Percentiles rank a stretch among this genome's conserved stretches.
phyloP scores from a whole-genome alignment of 2,797 vertebrate genomes.

The Diplodus sargus region DNA sequence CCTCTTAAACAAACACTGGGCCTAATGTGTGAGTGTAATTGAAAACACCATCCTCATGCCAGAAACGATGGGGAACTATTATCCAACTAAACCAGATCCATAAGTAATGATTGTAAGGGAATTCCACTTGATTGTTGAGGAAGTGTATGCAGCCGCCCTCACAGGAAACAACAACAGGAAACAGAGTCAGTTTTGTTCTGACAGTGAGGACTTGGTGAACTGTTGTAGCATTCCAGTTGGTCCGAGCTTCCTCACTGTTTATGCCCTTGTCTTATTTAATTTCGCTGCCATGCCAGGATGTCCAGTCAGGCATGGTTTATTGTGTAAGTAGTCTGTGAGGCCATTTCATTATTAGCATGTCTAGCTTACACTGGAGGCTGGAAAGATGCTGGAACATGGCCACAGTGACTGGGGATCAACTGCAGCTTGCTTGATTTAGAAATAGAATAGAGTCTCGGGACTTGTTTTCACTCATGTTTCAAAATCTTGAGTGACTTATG shows the following conservation, averaged over 20 bases:
- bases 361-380: conserved; percentile 41
- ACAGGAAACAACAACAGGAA: conserved; percentile 76
- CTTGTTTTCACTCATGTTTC: not conserved
- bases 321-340: conserved; percentile 47
- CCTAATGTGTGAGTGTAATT: not conserved
- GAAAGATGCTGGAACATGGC: conserved; percentile 30
- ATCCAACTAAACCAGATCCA: not conserved
- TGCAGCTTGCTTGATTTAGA: conserved; percentile 21
- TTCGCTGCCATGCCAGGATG: conserved; percentile 45
- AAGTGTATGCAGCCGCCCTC: conserved; percentile 36
- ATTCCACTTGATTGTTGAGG: conserved; percentile 35
- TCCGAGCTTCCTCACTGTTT: conserved; percentile 41
- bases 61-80: not conserved
- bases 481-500: not conserved
- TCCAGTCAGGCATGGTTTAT: conserved; percentile 58
- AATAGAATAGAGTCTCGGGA: conserved; percentile 4
- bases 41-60: not conserved
- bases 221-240: conserved; percentile 32
- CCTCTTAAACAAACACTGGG: not conserved
- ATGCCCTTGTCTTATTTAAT: conserved; percentile 65
- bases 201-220: conserved; percentile 50
- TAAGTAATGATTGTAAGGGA: conserved; percentile 3
- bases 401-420: conserved; percentile 11
- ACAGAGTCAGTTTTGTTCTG: conserved; percentile 29
- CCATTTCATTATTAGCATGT: conserved; percentile 67